These are phyloP conservation scores for Tipula unca DNA, from an alignment of 2,888 invertebrate species.

Conservation along the genomic window DNA sequence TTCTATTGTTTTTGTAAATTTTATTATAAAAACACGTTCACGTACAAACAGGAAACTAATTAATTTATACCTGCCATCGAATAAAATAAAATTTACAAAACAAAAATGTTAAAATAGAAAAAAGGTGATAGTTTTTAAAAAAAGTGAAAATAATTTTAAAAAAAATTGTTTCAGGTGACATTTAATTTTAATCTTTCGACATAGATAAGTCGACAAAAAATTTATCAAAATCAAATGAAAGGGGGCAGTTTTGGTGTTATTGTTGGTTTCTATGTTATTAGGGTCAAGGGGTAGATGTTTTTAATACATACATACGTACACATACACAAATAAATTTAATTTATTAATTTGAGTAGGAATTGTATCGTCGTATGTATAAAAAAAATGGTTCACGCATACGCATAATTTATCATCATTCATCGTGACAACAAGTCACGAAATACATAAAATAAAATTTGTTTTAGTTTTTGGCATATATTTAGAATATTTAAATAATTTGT, in stretches of 20 bases:
- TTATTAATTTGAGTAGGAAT: background rate
- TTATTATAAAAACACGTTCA: background rate
- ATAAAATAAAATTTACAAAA: background rate
- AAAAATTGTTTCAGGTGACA: background rate
- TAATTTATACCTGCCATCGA: background rate
- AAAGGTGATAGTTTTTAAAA: too few relatives aligned
- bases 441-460: background rate
- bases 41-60: background rate
- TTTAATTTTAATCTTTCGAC: background rate
- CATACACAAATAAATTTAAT: background rate
- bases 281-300: background rate
- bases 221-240: background rate
- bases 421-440: background rate
- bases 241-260: background rate
- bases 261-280: background rate
- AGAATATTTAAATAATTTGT: too few relatives aligned
- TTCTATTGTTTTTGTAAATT: background rate
- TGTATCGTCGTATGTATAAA: background rate
- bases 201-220: background rate
- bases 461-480: background rate
- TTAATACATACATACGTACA: too few relatives aligned
- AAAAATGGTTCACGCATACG: background rate
- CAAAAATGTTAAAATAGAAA: too few relatives aligned
- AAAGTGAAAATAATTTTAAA: background rate
- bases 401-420: background rate